A percentile compares a stretch with the other conserved stretches of the same genome.
phyloP scores from a whole-genome alignment of 2,888 invertebrate genomes.

The Lordiphosa fenestrarum region DNA sequence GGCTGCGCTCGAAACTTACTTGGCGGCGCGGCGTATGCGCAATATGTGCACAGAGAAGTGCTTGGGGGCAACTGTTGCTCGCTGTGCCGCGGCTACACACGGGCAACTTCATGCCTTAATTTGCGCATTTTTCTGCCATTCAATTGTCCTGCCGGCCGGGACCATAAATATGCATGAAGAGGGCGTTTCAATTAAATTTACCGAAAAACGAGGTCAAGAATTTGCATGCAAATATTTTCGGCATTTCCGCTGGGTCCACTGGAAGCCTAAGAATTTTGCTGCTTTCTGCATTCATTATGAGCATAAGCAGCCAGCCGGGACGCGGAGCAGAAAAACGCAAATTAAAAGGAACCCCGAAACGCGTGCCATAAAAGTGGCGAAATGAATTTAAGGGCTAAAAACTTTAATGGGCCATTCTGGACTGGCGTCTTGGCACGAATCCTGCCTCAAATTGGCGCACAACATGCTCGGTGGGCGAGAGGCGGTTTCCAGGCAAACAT shows the following conservation, averaged over 20 bases:
- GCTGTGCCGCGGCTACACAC: neutral
- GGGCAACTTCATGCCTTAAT: conserved; percentile 9
- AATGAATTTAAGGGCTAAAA: conserved; percentile 42
- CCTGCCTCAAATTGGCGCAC: conserved; percentile 56
- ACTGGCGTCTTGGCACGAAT: conserved; percentile 23
- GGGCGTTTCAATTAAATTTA: conserved; percentile 70
- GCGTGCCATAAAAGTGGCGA: conserved; percentile 56
- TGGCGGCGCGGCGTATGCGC: conserved; percentile 43
- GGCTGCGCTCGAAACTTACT: conserved; percentile 35
- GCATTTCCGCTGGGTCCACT: conserved; percentile 16
- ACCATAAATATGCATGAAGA: conserved; percentile 66
- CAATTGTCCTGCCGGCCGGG: neutral
- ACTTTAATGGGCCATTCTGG: conserved; percentile 36
- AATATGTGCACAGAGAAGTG: conserved; percentile 17
- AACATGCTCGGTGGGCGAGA: conserved; percentile 9
- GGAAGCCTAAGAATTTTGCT: conserved; percentile 53
- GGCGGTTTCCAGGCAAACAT: conserved; percentile 37
- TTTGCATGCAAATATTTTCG: conserved; percentile 61
- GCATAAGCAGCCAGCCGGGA: conserved; percentile 42
- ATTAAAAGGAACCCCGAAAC: conserved; percentile 17
- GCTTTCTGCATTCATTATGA: conserved; percentile 68
- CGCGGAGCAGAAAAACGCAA: conserved; percentile 1
- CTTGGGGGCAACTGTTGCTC: conserved; percentile 60
- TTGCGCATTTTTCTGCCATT: conserved; percentile 7
- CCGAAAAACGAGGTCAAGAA: conserved; percentile 67